Evolutionary conservation across 2,797 vertebrate species (phyloP), one percentile per base, ranked within the genome.

Genomic region (Brachymystax lenok): DNA sequence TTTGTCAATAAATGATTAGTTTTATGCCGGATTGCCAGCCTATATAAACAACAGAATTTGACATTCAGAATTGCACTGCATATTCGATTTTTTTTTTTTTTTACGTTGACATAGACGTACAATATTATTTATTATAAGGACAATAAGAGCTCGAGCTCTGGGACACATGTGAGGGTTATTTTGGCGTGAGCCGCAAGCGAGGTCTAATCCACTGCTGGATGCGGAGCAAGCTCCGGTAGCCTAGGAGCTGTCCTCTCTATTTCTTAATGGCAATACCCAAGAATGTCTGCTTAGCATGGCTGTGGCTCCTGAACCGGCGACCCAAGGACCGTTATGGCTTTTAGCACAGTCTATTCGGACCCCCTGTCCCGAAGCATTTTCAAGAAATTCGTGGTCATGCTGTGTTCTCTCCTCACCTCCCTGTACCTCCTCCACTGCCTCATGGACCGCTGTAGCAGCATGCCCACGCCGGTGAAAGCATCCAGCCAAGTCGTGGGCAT

Each of bases 351-450:
- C 90, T 64, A 86, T 13, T 87, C 89, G 80, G 96, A 97, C 91
- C 91, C 95, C 82, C 89, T 93, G 91, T 90, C 95, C 91, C 94
- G 94, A 84, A 94, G 93, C 93, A 88, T 93, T 90, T 90, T 89
- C 80, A 93, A 94, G 90, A 95, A 86, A 90, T 94, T 95, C 82
- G 90, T 92, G 91, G 92, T 96, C 92, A 95, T 96, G 92, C 91
- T 98, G 80, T 93, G 95, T 91, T 95, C 95, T 19, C 90, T 97
- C 66, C 94, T 98, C 91, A 94, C 93, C 86, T 96, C 95, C 30
- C 89, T 98, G 28, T 93, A 96, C 92, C 93, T 97, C 80, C 94
- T 96, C 84, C 96, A 97, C 90, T 95, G 94, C 91, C 90, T 98
- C 82, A 86, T 94, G 28, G 95, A 93, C 73, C 92, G 93, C 85